Conservation (phyloP, 1,140 invertebrate genomes). For the Homalodisca vitripennis region DNA sequence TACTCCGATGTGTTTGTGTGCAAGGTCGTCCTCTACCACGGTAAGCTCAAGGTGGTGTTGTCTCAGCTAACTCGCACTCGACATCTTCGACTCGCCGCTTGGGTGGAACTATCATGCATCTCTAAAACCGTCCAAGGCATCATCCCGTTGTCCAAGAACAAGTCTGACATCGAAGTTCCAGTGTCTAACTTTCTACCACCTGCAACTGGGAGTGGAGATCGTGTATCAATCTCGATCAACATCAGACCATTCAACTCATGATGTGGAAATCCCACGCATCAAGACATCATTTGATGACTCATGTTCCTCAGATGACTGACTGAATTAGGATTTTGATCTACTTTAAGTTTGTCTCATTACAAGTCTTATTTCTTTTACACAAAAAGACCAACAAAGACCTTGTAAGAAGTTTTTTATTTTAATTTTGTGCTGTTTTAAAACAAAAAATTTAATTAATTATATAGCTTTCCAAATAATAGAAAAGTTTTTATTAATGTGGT, state of each 20-base stretch:
- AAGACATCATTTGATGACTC: too few species aligned
- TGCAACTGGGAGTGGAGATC: background rate
- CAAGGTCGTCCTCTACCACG: background rate
- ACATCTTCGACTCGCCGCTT: background rate
- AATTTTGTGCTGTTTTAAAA: too few species aligned
- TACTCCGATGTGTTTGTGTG: background rate
- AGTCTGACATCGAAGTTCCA: background rate
- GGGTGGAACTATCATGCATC: background rate
- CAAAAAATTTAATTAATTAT: too few species aligned
- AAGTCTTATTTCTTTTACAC: too few species aligned
- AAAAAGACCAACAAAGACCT: too few species aligned
- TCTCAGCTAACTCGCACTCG: background rate
- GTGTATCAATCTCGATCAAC: background rate
- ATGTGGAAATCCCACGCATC: background rate
- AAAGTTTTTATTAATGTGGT: too few species aligned
- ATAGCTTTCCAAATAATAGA: too few species aligned
- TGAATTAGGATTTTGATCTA: too few species aligned
- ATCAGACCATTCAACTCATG: slow-evolving; percentile 13
- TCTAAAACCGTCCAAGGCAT: background rate
- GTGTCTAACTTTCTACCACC: background rate
- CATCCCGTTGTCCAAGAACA: background rate
- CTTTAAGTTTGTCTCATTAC: too few species aligned
- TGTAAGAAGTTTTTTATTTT: too few species aligned
- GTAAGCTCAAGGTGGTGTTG: background rate
- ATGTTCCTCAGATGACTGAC: too few species aligned